Evolutionary conservation across 2,888 invertebrate species (phyloP), one percentile per base, ranked within the genome.

Genomic region (Troides oblongomaculatus): DNA sequence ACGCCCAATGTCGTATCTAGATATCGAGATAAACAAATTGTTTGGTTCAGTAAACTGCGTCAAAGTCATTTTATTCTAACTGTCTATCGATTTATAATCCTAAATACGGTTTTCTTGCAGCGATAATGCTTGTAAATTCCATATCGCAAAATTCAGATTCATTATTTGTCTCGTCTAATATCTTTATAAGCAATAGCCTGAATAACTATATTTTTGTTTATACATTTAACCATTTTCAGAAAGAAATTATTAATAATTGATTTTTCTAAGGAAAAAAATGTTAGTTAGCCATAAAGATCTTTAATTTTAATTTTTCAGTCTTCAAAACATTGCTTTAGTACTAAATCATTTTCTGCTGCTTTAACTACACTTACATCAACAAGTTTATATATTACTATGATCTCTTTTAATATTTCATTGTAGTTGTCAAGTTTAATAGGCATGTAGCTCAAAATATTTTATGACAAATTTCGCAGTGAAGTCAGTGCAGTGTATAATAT

Each of bases 401-500:
- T 18, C 14, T 14, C 2, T 50, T 50, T 17, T 50, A 17, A 50
- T 5, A 18, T 50, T 39, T 39, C 8, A 50, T 50, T 50, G 14
- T 17, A 50, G 18, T 14, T 50, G 2, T 50, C 18, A 14, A 50
- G 18, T 17, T 50, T 14, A 50, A 18, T 50, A 4, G 17, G 50
- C 50, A 17, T 18, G 17, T n/a, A 21, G 21, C 18, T 36, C 46
- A 7, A 36, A 53, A 68, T 50, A 36, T 56, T 43, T 61, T 56
- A 65, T 43, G 68, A 59, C 59, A 67, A 68, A 66, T 68, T 66
- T 63, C 61, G 68, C 64, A 59, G 46, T 66, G 36, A 57, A 66
- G 59, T 70, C 66, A 67, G 60, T 62, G n/a, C 63, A 53, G 57
- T 63, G 65, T 65, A 75, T 74, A 75, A 79, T 81, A 79, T 79